phyloP scores from a whole-genome alignment of 1,140 invertebrate genomes.

The Bombus affinis region DNA sequence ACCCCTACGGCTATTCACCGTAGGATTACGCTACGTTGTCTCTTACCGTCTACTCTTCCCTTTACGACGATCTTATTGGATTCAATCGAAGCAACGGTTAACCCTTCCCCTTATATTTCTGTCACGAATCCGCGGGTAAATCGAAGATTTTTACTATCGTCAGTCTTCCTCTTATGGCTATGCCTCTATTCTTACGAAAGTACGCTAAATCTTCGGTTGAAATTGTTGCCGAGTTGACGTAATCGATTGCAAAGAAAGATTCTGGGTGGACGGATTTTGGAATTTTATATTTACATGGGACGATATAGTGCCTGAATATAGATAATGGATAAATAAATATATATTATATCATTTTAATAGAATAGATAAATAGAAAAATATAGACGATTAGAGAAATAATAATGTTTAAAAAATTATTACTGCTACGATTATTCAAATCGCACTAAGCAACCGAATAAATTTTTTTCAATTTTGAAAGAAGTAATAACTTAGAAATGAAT shows the following conservation, averaged over 20 bases:
- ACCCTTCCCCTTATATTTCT: conserved; percentile 58
- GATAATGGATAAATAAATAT: not conserved
- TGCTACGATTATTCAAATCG: not conserved
- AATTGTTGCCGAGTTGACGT: not conserved
- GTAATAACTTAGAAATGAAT: not conserved
- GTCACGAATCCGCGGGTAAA: not conserved
- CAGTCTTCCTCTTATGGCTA: not conserved
- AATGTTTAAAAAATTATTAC: not conserved
- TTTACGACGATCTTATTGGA: conserved; percentile 78
- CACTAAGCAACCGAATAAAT: too few relatives aligned
- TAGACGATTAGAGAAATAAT: not conserved
- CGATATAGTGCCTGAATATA: not conserved
- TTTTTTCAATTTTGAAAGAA: not conserved
- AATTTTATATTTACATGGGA: not conserved
- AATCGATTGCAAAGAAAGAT: not conserved
- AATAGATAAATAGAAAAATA: not conserved
- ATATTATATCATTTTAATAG: not conserved
- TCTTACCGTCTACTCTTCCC: conserved; percentile 71
- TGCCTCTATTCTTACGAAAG: not conserved
- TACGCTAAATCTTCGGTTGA: not conserved
- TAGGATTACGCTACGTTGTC: conserved; percentile 78
- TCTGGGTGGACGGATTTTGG: too few relatives aligned
- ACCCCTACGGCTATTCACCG: conserved; percentile 73
- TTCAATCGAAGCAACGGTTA: conserved; percentile 67
- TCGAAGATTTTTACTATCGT: conserved; percentile 33